A percentile compares a stretch with the other conserved stretches of the same genome.
phyloP scores from a whole-genome alignment of 2,113 vertebrate genomes.

The Varanus komodoensis region DNA sequence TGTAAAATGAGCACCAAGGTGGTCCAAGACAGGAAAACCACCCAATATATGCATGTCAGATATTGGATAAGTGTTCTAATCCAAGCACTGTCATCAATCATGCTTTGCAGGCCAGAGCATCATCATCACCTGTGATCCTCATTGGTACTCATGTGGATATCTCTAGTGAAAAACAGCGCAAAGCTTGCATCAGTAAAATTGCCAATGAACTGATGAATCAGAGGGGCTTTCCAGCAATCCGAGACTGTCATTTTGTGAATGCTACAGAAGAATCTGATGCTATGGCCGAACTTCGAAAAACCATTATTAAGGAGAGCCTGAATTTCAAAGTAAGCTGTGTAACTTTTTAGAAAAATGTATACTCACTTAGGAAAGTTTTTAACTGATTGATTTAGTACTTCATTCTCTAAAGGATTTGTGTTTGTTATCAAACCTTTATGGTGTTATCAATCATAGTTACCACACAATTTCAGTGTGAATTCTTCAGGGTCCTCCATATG shows the following conservation, averaged over 20 bases:
- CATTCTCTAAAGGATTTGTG: not conserved
- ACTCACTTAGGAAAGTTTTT: not conserved
- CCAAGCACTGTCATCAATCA: not conserved
- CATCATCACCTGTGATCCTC: slow-evolving; percentile 92
- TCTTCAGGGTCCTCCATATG: not conserved
- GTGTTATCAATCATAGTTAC: not conserved
- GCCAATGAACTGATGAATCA: slow-evolving; percentile 86
- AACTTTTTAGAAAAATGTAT: not conserved
- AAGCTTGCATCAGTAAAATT: slow-evolving; percentile 86
- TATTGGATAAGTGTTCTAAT: not conserved
- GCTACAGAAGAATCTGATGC: slow-evolving; percentile 88
- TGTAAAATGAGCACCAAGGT: not conserved
- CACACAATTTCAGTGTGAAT: not conserved
- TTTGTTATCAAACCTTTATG: not conserved
- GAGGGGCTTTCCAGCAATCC: slow-evolving; percentile 88
- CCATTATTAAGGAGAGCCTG: slow-evolving; percentile 86
- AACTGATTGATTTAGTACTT: not conserved
- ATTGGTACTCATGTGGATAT: slow-evolving; percentile 92
- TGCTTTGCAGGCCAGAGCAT: slow-evolving; percentile 85
- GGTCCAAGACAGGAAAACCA: not conserved
- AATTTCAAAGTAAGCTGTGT: slow-evolving; percentile 86
- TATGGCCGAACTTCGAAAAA: slow-evolving; percentile 87
- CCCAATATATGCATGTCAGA: not conserved
- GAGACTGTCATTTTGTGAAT: slow-evolving; percentile 88
- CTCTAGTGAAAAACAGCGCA: slow-evolving; percentile 85